Evolutionary conservation across 2,113 vertebrate species (phyloP).

Genomic region (Heteronetta atricapilla): DNA sequence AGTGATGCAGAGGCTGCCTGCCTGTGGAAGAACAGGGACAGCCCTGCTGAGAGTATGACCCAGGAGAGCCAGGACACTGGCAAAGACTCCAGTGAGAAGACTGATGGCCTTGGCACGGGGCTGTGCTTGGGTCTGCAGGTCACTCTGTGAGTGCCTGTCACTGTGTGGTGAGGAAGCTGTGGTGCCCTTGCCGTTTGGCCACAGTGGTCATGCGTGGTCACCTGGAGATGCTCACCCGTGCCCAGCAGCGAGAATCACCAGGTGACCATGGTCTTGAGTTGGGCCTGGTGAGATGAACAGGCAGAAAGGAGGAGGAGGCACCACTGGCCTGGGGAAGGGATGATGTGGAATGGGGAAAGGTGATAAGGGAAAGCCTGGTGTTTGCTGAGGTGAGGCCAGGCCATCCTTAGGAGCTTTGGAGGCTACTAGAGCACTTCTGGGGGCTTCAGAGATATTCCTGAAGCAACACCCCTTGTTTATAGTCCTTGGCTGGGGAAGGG

Average conservation of each 20-base stretch:
- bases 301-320: not conserved
- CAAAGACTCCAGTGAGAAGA: not conserved
- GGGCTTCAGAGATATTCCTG: not conserved
- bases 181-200: not conserved
- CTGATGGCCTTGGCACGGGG: not conserved
- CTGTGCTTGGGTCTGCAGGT: not conserved
- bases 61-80: not conserved
- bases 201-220: too few relatives aligned
- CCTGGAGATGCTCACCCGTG: not conserved
- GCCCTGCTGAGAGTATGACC: not conserved
- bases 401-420: not conserved
- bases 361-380: not conserved
- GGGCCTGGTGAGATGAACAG: not conserved
- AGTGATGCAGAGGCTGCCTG: not conserved
- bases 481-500: accelerated
- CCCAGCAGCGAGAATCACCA: not conserved
- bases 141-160: not conserved
- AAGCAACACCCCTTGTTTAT: not conserved
- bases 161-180: not conserved
- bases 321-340: not conserved
- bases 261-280: not conserved
- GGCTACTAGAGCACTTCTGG: not conserved
- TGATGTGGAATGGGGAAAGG: not conserved
- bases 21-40: not conserved
- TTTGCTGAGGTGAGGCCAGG: not conserved